Conservation (phyloP, 2,888 invertebrate species). For the Escarpia spicata region DNA sequence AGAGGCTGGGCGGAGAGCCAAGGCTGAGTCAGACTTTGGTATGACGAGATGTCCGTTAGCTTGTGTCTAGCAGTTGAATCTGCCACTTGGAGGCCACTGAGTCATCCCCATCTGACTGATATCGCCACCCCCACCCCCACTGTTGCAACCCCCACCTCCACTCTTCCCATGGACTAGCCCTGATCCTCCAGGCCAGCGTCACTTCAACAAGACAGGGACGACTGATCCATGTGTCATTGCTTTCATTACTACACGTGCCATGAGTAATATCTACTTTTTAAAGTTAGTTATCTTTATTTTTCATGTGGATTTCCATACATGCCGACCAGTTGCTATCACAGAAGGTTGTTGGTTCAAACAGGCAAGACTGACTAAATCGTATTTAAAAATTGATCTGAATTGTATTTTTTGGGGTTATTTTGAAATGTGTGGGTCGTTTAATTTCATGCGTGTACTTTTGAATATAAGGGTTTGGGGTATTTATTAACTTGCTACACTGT, state of each 20-base stretch:
- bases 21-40: constrained; percentile 9
- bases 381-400: not conserved
- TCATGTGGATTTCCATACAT: too few relatives aligned
- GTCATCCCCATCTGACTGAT: not conserved
- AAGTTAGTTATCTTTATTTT: too few relatives aligned
- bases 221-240: not conserved
- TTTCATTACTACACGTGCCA: not conserved
- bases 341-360: too few relatives aligned
- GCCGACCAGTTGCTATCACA: too few relatives aligned
- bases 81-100: not conserved
- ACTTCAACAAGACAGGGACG: not conserved
- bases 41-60: not conserved
- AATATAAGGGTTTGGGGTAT: not conserved
- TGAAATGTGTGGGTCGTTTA: too few relatives aligned
- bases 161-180: not conserved
- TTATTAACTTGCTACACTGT: not conserved
- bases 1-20: not conserved
- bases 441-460: not conserved
- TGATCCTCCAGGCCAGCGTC: not conserved
- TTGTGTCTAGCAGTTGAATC: not conserved
- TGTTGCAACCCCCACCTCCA: not conserved
- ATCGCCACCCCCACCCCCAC: not conserved
- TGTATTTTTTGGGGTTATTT: not conserved
- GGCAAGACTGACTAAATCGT: not conserved
- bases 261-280: too few relatives aligned